Percentiles rank a stretch among this genome's conserved stretches.
Conservation (phyloP, 2,113 vertebrate species). For the Osmerus eperlanus region DNA sequence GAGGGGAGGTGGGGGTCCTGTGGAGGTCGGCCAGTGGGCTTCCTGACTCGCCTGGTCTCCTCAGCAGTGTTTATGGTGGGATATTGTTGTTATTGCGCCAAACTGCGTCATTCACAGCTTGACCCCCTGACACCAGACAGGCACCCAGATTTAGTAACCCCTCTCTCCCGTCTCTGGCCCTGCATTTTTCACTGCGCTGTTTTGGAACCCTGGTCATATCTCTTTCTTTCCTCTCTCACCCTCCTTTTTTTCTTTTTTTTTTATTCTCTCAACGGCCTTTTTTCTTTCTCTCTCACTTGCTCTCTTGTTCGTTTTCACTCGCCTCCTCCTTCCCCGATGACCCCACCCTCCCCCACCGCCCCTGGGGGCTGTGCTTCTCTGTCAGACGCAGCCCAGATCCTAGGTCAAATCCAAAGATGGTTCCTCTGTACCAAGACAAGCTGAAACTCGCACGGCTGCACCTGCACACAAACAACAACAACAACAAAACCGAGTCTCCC, state of each 20-base stretch:
- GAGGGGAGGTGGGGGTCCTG: slow-evolving; percentile 44
- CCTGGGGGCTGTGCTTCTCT: background rate
- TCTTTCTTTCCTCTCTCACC: slow-evolving; percentile 35
- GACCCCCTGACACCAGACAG: slow-evolving; percentile 59
- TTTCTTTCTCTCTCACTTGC: background rate
- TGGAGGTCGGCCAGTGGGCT: slow-evolving; percentile 50
- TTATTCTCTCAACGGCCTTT: background rate
- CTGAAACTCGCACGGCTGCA: too few species aligned
- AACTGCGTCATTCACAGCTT: slow-evolving; percentile 68
- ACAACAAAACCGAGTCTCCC: slow-evolving; percentile 23
- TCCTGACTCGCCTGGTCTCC: slow-evolving; percentile 52
- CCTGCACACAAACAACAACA: slow-evolving; percentile 10
- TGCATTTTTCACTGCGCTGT: slow-evolving; percentile 40
- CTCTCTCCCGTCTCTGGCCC: slow-evolving; percentile 34
- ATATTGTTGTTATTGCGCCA: slow-evolving; percentile 65
- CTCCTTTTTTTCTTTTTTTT: background rate
- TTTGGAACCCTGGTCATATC: slow-evolving; percentile 48
- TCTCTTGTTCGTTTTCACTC: background rate
- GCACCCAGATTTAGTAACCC: slow-evolving; percentile 58
- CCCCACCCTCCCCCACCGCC: background rate
- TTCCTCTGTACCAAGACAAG: too few species aligned
- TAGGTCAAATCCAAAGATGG: too few species aligned
- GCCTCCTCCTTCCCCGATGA: background rate
- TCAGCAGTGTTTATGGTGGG: slow-evolving; percentile 64
- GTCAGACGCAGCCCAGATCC: too few species aligned